Evolutionary conservation across 1,140 invertebrate species (phyloP).

Genomic region (Drosophila novamexicana): DNA sequence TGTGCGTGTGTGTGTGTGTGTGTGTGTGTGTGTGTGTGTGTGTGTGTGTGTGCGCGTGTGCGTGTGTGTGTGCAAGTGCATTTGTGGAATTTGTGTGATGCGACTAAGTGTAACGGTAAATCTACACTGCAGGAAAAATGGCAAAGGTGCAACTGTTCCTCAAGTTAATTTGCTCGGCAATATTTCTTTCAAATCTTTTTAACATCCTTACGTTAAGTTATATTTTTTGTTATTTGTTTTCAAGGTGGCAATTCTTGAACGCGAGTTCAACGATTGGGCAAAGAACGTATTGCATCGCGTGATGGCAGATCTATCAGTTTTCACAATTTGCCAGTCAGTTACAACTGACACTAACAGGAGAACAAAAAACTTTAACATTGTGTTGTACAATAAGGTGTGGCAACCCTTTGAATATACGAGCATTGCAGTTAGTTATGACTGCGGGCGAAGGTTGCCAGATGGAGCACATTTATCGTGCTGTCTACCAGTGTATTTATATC

Average conservation of each 20-base stretch:
- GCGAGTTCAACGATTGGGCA: no score
- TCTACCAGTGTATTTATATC: constrained; percentile 24
- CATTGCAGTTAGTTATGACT: background rate
- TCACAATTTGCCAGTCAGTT: background rate
- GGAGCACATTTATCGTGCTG: background rate
- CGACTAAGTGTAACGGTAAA: constrained; percentile 7
- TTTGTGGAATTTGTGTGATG: constrained; percentile 25
- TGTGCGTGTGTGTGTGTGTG: constrained; percentile 5
- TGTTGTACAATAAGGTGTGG: background rate
- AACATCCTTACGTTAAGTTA: no score
- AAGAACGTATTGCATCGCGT: no score
- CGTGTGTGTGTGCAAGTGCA: constrained; percentile 3
- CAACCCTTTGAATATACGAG: background rate
- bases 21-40: background rate
- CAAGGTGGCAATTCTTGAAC: no score
- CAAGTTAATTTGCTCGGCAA: background rate
- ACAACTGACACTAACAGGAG: background rate
- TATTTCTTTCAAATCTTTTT: no score
- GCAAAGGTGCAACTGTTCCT: background rate
- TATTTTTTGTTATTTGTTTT: no score
- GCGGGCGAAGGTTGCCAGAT: constrained; percentile 18
- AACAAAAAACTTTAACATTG: background rate
- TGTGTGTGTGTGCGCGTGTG: background rate
- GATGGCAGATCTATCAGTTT: background rate
- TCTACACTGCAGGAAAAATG: constrained; percentile 1